Percentiles rank a stretch among this genome's conserved stretches.
phyloP scores from a whole-genome alignment of 2,888 invertebrate genomes.

The Bombylius major region DNA sequence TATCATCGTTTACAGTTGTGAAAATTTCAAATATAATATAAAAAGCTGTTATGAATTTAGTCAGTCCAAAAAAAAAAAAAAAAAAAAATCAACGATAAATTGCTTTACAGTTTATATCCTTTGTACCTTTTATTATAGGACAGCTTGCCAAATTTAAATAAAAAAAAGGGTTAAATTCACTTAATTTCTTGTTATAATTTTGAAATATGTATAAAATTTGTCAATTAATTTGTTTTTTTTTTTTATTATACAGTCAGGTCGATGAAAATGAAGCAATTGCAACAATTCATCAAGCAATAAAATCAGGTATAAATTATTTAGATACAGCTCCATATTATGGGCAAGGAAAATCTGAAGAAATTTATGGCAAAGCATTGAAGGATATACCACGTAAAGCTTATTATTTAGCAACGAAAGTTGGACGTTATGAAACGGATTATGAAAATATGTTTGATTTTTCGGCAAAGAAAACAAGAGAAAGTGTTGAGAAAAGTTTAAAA shows the following conservation, averaged over 20 bases:
- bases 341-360: slow-evolving; percentile 68
- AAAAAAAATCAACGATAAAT: too few species aligned
- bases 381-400: slow-evolving; percentile 69
- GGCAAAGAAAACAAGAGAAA: slow-evolving; percentile 55
- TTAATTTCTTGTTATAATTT: too few species aligned
- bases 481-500: slow-evolving; percentile 62
- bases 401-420: slow-evolving; percentile 86
- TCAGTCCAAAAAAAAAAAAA: too few species aligned
- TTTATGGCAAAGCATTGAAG: slow-evolving; percentile 70
- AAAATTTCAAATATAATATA: too few species aligned
- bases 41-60: too few species aligned
- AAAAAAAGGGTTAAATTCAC: too few species aligned
- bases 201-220: too few species aligned
- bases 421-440: slow-evolving; percentile 61
- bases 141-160: too few species aligned
- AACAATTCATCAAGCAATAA: slow-evolving; percentile 58
- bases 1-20: too few species aligned
- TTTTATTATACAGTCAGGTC: slow-evolving; percentile 39
- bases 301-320: slow-evolving; percentile 76
- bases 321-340: slow-evolving; percentile 93
- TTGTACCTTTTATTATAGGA: too few species aligned
- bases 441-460: slow-evolving; percentile 79
- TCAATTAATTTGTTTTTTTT: background rate
- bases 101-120: too few species aligned
- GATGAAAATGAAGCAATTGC: slow-evolving; percentile 54